These are phyloP conservation scores for Pseudococcus viburni DNA, from an alignment of 2,888 invertebrate genomes.

Conservation along the genomic window DNA sequence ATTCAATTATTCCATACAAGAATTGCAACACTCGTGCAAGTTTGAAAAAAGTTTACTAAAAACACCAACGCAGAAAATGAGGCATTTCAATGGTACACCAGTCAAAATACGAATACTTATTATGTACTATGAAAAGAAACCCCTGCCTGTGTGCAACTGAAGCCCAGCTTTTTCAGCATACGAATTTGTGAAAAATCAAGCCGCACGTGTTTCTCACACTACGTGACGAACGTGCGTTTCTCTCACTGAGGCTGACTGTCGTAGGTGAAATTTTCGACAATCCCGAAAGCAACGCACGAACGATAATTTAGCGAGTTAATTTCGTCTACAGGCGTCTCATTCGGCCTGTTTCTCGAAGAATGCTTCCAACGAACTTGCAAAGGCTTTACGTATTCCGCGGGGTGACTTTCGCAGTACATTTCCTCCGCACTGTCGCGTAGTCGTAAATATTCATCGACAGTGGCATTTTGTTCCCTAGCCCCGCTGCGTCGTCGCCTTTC, in stretches of 20 bases:
- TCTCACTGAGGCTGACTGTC: background rate
- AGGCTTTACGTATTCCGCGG: background rate
- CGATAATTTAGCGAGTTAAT: constrained; percentile 26
- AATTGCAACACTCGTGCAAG: no score
- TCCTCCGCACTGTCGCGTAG: background rate
- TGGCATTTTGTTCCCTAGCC: background rate
- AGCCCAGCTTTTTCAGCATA: no score
- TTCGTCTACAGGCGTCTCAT: background rate
- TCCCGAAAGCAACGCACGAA: constrained; percentile 25
- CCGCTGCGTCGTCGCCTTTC: background rate
- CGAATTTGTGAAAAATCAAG: background rate
- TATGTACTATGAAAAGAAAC: no score
- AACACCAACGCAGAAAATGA: no score
- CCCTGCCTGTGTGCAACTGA: no score
- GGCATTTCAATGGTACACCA: no score
- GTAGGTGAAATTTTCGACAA: constrained; percentile 9
- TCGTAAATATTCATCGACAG: constrained; percentile 56
- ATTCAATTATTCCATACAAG: no score
- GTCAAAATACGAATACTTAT: no score
- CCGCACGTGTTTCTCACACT: background rate
- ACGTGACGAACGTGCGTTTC: background rate
- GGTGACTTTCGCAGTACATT: background rate
- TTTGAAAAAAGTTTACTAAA: no score
- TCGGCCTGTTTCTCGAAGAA: background rate
- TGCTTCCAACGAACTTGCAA: background rate